Evolutionary conservation across 1,140 invertebrate genomes (phyloP).

Genomic region (Yoshiicerus persimilis): DNA sequence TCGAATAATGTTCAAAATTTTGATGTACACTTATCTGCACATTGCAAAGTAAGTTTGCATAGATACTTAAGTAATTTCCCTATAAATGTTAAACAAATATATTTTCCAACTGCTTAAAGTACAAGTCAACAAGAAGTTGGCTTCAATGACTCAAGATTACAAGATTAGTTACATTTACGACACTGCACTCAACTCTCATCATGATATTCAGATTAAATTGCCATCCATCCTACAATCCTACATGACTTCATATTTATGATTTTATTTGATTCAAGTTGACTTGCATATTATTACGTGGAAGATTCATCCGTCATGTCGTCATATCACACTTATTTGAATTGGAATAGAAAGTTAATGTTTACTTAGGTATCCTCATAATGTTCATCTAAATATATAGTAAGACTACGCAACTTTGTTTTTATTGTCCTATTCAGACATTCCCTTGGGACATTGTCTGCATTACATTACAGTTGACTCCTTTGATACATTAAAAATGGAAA

Average conservation of each 20-base stretch:
- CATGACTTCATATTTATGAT: not conserved
- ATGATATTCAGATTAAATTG: not conserved
- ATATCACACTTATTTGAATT: not conserved
- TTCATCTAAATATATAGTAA: not conserved
- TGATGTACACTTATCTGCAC: not conserved
- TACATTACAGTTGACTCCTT: not conserved
- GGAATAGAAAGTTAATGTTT: not conserved
- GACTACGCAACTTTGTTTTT: not conserved
- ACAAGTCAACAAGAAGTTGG: not conserved
- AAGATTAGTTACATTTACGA: not conserved
- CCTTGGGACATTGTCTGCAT: not conserved
- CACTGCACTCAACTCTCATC: not conserved
- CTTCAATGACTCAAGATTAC: not conserved
- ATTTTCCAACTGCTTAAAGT: not conserved
- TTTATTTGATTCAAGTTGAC: not conserved
- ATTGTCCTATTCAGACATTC: not conserved
- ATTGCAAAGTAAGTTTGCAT: not conserved
- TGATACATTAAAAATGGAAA: not conserved
- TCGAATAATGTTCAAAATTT: not conserved
- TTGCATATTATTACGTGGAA: not conserved
- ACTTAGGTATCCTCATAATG: no score
- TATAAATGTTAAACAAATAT: not conserved
- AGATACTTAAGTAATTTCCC: not conserved
- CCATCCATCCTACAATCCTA: not conserved
- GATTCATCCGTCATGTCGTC: not conserved